These are phyloP conservation scores for Novumbra hubbsi DNA, from an alignment of 2,797 vertebrate genomes.

Conservation along the genomic window DNA sequence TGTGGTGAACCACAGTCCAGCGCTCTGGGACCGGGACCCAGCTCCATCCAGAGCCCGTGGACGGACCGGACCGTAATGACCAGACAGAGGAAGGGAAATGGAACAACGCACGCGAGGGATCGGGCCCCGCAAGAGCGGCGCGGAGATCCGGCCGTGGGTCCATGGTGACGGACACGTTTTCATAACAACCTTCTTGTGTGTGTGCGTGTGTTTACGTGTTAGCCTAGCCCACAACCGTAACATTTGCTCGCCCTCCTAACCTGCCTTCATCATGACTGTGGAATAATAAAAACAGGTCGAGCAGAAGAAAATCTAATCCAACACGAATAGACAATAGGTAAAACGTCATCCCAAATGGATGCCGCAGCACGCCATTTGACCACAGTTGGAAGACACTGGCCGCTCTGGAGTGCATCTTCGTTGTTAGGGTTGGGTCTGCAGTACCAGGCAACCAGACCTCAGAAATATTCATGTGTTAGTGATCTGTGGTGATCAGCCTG, in stretches of 20 bases:
- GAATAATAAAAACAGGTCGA: neutral
- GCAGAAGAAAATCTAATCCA: neutral
- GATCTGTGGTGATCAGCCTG: conserved; percentile 6
- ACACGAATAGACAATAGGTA: too few relatives aligned
- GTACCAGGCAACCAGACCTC: conserved; percentile 8
- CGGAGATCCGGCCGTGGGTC: conserved; percentile 11
- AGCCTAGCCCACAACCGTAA: conserved; percentile 41
- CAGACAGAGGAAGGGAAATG: neutral
- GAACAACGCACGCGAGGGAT: neutral
- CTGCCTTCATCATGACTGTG: neutral
- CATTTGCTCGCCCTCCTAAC: neutral
- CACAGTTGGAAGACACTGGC: too few relatives aligned
- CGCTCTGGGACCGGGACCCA: neutral
- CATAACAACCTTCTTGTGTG: neutral
- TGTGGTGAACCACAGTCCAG: neutral
- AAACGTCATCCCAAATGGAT: too few relatives aligned
- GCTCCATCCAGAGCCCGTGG: conserved; percentile 11
- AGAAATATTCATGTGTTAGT: conserved; percentile 19
- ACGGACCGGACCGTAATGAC: conserved; percentile 37
- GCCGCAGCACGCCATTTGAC: neutral
- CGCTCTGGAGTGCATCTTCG: too few relatives aligned
- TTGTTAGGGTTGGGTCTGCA: neutral
- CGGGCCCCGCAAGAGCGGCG: too few relatives aligned
- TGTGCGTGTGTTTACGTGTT: conserved; percentile 5
- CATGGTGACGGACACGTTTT: neutral